These are phyloP conservation scores for Cyanoderma ruficeps DNA, from an alignment of 2,113 vertebrate genomes.

Conservation along the genomic window DNA sequence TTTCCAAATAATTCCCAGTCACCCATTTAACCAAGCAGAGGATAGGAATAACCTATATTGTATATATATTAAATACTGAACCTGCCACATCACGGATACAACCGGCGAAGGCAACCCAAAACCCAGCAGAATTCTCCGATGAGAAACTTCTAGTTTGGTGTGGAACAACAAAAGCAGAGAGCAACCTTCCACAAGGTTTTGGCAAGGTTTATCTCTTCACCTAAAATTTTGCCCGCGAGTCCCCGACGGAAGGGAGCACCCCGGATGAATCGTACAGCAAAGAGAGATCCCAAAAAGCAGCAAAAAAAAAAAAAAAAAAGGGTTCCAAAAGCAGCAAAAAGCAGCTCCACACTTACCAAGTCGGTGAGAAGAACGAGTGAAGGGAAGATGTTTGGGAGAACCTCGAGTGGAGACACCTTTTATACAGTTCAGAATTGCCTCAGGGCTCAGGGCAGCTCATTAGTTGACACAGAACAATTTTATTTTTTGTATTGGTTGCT, in stretches of 20 bases:
- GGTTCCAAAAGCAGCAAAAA: not conserved
- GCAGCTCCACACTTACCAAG: not conserved
- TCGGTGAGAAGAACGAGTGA: not conserved
- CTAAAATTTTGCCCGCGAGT: not conserved
- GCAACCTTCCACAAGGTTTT: not conserved
- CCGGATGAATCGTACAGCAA: rapidly evolving
- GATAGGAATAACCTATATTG: not conserved
- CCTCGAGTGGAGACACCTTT: not conserved
- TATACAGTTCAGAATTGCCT: slow-evolving; percentile 1
- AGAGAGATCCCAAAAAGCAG: not conserved
- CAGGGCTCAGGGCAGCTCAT: not conserved
- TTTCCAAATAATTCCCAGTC: not conserved
- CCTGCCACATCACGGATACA: not conserved
- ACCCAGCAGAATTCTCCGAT: not conserved
- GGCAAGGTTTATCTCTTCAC: not conserved
- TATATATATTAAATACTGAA: not conserved
- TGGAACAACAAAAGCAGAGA: not conserved
- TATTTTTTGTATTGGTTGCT: slow-evolving; percentile 21
- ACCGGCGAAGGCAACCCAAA: not conserved
- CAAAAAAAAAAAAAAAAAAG: not conserved
- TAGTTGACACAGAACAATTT: slow-evolving; percentile 16
- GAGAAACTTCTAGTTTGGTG: not conserved
- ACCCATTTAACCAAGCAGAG: not conserved
- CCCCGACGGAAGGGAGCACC: not conserved
- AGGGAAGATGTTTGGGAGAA: not conserved